Conservation (phyloP, 1,140 invertebrate genomes). For the Brachionus rubens region DNA sequence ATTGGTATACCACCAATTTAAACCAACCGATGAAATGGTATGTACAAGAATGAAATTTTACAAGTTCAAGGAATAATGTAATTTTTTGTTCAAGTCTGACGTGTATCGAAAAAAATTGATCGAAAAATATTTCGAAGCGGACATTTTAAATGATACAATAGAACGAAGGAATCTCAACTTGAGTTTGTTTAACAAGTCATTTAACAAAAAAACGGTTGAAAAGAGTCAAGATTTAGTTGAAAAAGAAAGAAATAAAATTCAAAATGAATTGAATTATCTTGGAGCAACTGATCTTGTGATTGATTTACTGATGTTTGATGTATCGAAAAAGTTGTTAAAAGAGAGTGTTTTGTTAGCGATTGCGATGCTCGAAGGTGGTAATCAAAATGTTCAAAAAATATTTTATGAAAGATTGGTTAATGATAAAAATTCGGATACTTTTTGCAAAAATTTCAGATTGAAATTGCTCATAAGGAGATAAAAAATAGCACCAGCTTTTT, state of each 20-base stretch:
- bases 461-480: constrained; percentile 87
- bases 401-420: constrained; percentile 80
- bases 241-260: constrained; percentile 53
- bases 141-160: background rate
- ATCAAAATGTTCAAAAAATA: constrained; percentile 80
- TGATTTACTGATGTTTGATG: constrained; percentile 83
- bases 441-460: constrained; percentile 85
- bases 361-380: constrained; percentile 92
- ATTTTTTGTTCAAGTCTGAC: constrained; percentile 3
- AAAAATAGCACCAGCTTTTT: constrained; percentile 65
- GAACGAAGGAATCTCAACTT: background rate
- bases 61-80: background rate
- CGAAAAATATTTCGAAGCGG: constrained; percentile 1
- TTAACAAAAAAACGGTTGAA: background rate
- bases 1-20: background rate
- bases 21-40: background rate
- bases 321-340: constrained; percentile 76
- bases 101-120: background rate
- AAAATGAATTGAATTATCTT: constrained; percentile 85
- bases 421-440: constrained; percentile 86
- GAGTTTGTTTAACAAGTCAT: background rate
- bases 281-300: constrained; percentile 93
- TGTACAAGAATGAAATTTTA: too few species aligned
- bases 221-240: background rate
- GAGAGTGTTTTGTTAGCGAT: constrained; percentile 94